phyloP scores from a whole-genome alignment of 53 echinoderm and acorn worm species.

The Holothuria leucospilota region DNA sequence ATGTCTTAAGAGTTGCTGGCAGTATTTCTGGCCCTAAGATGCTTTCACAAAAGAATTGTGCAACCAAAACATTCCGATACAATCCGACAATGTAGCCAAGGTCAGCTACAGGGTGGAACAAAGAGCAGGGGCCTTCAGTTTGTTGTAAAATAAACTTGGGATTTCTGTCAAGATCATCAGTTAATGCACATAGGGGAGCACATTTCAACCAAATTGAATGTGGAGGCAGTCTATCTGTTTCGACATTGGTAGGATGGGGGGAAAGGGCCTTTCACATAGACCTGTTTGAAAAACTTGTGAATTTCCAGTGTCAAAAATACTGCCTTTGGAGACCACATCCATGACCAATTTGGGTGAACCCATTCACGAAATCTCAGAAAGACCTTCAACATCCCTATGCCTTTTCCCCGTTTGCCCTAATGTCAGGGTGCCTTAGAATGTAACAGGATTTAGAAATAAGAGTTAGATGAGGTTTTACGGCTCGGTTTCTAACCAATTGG shows the following conservation, averaged over 20 bases:
- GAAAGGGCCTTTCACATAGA: background rate
- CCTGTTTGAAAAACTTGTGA: background rate
- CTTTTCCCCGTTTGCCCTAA: background rate
- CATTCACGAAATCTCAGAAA: slow-evolving; percentile 1
- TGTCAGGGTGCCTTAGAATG: background rate
- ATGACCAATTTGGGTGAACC: slow-evolving; percentile 1
- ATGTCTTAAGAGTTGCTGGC: slow-evolving; percentile 1
- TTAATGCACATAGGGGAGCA: slow-evolving; percentile 10
- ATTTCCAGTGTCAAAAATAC: slow-evolving; percentile 27
- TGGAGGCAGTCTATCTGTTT: slow-evolving; percentile 23
- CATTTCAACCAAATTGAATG: background rate
- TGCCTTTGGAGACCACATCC: slow-evolving; percentile 13
- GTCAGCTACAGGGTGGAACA: slow-evolving; percentile 21
- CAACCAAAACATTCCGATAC: background rate
- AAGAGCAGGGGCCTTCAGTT: slow-evolving; percentile 16
- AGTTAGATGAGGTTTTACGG: no score
- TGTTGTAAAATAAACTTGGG: slow-evolving; percentile 2
- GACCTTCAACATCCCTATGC: background rate
- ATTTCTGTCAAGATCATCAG: slow-evolving; percentile 15
- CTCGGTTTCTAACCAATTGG: no score
- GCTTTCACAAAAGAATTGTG: slow-evolving; percentile 11
- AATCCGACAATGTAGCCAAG: background rate
- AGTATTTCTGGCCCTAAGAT: slow-evolving; percentile 2
- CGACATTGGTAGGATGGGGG: background rate
- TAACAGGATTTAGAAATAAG: no score